phyloP scores from a whole-genome alignment of 2,113 vertebrate genomes.

The Chaetorhynchus papuensis region DNA sequence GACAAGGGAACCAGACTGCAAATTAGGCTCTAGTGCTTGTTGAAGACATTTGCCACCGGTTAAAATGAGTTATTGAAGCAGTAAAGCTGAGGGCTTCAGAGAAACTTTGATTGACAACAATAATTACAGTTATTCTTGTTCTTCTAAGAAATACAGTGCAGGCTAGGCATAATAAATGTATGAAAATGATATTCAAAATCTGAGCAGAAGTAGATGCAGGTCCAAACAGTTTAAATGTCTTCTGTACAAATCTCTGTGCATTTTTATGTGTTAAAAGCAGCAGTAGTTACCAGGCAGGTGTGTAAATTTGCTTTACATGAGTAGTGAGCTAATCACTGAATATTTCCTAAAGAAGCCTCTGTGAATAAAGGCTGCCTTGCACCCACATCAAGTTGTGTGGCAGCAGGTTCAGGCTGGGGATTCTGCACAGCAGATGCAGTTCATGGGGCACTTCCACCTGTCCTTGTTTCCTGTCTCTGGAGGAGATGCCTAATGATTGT shows the following conservation, averaged over 20 bases:
- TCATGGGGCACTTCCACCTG: neutral
- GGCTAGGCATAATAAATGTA: constrained; percentile 32
- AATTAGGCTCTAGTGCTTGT: constrained; percentile 56
- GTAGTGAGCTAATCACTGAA: neutral
- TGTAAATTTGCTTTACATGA: neutral
- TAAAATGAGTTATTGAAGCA: constrained; percentile 60
- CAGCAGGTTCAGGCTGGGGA: neutral
- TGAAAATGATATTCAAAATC: constrained; percentile 38
- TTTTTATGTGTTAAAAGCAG: neutral
- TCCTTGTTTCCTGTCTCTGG: neutral
- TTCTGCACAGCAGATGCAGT: neutral
- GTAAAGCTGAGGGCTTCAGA: constrained; percentile 54
- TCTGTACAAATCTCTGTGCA: neutral
- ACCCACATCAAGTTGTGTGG: neutral
- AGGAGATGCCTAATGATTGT: neutral
- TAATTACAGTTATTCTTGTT: constrained; percentile 63
- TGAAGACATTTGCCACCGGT: constrained; percentile 39
- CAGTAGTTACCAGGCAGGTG: neutral
- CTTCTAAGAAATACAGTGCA: constrained; percentile 26
- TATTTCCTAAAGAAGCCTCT: neutral
- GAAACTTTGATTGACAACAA: constrained; percentile 61
- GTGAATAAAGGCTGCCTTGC: neutral
- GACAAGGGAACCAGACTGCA: constrained; percentile 53
- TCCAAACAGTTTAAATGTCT: neutral
- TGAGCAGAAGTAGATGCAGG: neutral